These are phyloP conservation scores for Excalfactoria chinensis DNA, from an alignment of 2,113 vertebrate genomes.

Conservation along the genomic window DNA sequence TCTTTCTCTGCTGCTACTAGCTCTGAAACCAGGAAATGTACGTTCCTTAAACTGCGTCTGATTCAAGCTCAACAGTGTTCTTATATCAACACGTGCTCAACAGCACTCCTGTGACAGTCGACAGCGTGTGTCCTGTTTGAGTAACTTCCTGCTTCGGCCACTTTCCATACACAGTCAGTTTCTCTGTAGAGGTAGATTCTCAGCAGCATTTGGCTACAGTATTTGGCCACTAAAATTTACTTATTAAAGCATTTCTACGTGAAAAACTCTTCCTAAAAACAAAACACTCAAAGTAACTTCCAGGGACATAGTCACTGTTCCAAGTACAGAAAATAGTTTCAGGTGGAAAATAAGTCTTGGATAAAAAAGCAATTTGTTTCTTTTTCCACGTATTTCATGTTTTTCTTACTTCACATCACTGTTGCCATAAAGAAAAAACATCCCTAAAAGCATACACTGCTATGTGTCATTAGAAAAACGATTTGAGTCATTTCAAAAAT, in stretches of 20 bases:
- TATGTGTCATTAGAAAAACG: not conserved
- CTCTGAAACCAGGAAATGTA: not conserved
- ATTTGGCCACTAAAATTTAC: not conserved
- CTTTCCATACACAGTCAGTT: not conserved
- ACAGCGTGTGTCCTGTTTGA: not conserved
- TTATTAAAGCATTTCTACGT: not conserved
- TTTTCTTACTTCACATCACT: conserved; percentile 15
- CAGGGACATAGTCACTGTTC: not conserved
- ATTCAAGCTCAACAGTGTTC: not conserved
- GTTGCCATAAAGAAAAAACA: not conserved
- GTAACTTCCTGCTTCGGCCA: not conserved
- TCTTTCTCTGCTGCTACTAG: not conserved
- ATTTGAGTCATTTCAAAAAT: not conserved
- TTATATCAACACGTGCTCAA: rapidly evolving
- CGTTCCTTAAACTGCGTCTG: not conserved
- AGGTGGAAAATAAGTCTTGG: not conserved
- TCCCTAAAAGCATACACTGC: not conserved
- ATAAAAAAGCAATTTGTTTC: not conserved
- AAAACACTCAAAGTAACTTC: not conserved
- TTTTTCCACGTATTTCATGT: not conserved
- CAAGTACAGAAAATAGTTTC: not conserved
- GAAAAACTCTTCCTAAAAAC: not conserved
- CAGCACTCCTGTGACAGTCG: not conserved
- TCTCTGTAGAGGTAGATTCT: not conserved
- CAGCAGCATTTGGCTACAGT: not conserved